Evolutionary conservation across 2,888 invertebrate genomes (phyloP), one percentile per base, ranked within the genome.

Genomic region (Leptinotarsa peninsularis): DNA sequence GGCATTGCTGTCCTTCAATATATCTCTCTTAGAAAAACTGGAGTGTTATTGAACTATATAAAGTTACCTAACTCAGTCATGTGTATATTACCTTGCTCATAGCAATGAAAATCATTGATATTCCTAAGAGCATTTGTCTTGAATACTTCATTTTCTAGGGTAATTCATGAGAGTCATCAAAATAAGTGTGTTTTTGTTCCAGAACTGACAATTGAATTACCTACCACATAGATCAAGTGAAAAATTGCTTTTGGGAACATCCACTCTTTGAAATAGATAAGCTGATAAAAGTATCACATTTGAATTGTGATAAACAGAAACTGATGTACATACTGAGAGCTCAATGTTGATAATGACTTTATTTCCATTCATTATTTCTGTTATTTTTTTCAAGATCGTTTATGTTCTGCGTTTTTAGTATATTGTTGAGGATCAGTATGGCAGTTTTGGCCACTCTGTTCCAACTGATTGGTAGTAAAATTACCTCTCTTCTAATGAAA

Each of bases 241-340:
- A 43, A 10, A 43, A 43, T 43, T 43, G 52, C 15, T 52, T 52
- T 52, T 52, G 52, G 52, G 52, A 52, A 52, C n/a, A 52, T 15
- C n/a, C 15, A 3, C n/a, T 33, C 52, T 17, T 52, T 15, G 15
- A 52, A 52, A 52, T 17, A 23, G 56, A 18, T 58, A 15, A 58
- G 21, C 58, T 58, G 23, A 23, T 21, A 15, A 21, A 58, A 58
- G 58, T 58, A 14, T 58, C 14, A 58, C 23, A 15, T 58, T 4
- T 4, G 23, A 52, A 58, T 13, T 58, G 58, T 58, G n/a, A 21
- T 7, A 33, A 63, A 63, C 27, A 63, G 17, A 33, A 10, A 17
- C 27, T 17, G 63, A 63, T 63, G 43, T 63, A 63, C 63, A 63
- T 63, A 63, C 63, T 43, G 63, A 63, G 63, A 43, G 63, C 43